phyloP scores from a whole-genome alignment of 2,888 invertebrate genomes.

The Rutpela maculata region DNA sequence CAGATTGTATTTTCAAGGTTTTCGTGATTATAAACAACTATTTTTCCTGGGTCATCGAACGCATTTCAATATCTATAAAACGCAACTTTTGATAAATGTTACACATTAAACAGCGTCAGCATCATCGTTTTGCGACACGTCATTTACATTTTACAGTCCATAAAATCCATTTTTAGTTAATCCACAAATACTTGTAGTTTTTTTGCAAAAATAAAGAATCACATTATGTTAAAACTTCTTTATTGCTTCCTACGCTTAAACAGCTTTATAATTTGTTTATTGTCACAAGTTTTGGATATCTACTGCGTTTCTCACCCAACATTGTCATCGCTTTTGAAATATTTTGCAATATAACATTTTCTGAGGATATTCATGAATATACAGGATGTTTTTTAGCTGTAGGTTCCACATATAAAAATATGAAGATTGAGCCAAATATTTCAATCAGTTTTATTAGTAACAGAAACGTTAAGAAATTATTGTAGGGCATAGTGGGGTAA shows the following conservation, averaged over 20 bases:
- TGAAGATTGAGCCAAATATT: no score
- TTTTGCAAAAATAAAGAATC: background rate
- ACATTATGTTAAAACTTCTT: background rate
- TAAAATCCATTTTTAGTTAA: background rate
- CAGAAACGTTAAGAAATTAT: no score
- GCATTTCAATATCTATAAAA: constrained; percentile 16
- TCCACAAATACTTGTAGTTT: background rate
- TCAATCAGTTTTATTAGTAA: no score
- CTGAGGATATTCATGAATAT: no score
- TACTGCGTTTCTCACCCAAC: no score
- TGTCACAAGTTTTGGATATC: no score
- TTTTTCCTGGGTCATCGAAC: constrained; percentile 57
- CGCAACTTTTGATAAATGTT: background rate
- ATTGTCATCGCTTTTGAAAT: no score
- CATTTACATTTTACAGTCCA: background rate
- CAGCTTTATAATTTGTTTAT: background rate
- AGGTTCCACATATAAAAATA: no score
- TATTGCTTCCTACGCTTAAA: background rate
- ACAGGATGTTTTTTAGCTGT: no score
- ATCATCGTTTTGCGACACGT: background rate
- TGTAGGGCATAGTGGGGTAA: no score
- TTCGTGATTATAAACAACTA: constrained; percentile 48
- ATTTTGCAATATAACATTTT: no score
- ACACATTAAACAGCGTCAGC: background rate
- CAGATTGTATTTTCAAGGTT: constrained; percentile 28